Evolutionary conservation across 1,140 invertebrate genomes (phyloP).

Genomic region (Drosophila baimaii): DNA sequence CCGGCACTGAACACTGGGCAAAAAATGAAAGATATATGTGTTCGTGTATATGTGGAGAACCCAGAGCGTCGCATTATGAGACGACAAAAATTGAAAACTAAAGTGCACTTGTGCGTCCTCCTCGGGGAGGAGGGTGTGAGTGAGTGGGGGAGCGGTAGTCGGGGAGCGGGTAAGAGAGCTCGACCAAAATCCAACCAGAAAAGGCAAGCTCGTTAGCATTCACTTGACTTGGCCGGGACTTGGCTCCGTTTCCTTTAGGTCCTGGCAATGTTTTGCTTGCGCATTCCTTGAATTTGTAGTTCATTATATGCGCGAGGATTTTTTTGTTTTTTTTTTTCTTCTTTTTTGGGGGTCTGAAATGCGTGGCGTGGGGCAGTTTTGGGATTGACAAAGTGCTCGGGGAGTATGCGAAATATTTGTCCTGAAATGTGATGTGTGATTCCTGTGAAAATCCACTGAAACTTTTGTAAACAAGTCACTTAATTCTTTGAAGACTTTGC

Average conservation of each 20-base stretch:
- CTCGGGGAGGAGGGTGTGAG: constrained; percentile 16
- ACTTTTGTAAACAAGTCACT: neutral
- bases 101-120: constrained; percentile 71
- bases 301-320: constrained; percentile 49
- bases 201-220: constrained; percentile 69
- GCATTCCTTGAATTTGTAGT: constrained; percentile 59
- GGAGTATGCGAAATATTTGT: constrained; percentile 6
- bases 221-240: constrained; percentile 44
- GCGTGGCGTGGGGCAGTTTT: constrained; percentile 5
- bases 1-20: neutral
- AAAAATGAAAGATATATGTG: constrained; percentile 31
- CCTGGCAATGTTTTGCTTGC: constrained; percentile 53
- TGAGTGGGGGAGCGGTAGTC: constrained; percentile 3
- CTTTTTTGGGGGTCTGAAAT: neutral
- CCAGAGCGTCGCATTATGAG: constrained; percentile 70
- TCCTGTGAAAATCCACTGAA: neutral
- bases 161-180: too few relatives aligned
- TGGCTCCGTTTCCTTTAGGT: constrained; percentile 34
- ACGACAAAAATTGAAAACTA: constrained; percentile 78
- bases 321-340: neutral
- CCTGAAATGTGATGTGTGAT: neutral
- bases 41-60: neutral
- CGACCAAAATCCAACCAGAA: constrained; percentile 47
- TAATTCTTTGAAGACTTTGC: neutral
- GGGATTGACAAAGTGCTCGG: constrained; percentile 1